These are phyloP conservation scores for Prosapia bicincta DNA, from an alignment of 2,888 invertebrate species.

Conservation along the genomic window DNA sequence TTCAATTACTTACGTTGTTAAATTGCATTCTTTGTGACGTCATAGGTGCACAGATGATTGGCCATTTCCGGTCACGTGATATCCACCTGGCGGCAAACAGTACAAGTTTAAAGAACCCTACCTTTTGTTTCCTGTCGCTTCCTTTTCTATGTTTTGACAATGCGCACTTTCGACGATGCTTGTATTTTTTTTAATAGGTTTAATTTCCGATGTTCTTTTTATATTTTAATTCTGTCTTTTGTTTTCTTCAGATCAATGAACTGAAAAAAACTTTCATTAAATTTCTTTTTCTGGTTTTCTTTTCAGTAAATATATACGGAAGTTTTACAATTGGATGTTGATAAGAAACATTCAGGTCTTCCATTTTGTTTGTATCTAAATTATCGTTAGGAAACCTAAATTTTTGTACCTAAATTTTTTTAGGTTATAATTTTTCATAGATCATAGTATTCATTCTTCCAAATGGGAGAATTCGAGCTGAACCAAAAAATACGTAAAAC, in stretches of 20 bases:
- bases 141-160: not conserved
- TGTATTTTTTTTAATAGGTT: not conserved
- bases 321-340: too few relatives aligned
- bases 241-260: not conserved
- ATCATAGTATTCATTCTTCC: too few relatives aligned
- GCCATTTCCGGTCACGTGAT: not conserved
- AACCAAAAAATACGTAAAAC: too few relatives aligned
- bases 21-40: not conserved
- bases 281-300: too few relatives aligned
- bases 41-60: not conserved
- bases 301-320: too few relatives aligned
- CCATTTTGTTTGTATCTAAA: too few relatives aligned
- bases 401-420: too few relatives aligned
- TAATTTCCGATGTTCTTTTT: not conserved
- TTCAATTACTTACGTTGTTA: not conserved
- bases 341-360: too few relatives aligned
- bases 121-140: not conserved
- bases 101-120: not conserved
- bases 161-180: not conserved
- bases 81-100: not conserved
- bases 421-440: too few relatives aligned
- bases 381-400: too few relatives aligned
- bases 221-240: not conserved
- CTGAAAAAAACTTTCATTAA: not conserved
- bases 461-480: too few relatives aligned